Conservation (phyloP, 2,113 vertebrate species). For the Zapornia atra region DNA sequence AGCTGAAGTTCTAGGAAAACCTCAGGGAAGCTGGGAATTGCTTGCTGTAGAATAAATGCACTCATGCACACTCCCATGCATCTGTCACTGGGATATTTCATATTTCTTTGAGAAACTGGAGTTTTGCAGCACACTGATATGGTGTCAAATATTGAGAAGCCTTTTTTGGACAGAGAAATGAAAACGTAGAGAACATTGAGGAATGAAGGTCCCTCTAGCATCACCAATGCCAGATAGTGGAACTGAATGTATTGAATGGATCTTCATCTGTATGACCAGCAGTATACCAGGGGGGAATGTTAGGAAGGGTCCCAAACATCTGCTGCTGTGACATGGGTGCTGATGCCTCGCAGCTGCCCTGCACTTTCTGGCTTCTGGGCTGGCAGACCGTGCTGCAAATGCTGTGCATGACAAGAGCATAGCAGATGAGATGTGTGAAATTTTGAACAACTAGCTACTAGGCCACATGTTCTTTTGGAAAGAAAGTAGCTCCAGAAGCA, state of each 20-base stretch:
- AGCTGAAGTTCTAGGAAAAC: not conserved
- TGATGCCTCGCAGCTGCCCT: not conserved
- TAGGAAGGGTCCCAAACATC: not conserved
- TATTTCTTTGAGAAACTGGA: not conserved
- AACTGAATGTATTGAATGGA: not conserved
- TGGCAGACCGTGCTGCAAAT: accelerated
- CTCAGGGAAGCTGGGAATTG: not conserved
- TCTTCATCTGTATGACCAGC: not conserved
- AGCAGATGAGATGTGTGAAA: not conserved
- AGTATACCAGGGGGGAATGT: not conserved
- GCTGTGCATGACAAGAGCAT: not conserved
- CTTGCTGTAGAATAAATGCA: not conserved
- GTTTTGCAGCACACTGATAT: not conserved
- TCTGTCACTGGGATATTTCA: not conserved
- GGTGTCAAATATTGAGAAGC: not conserved
- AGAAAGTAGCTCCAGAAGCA: not conserved
- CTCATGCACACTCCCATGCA: not conserved
- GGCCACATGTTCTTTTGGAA: not conserved
- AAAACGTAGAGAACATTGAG: not conserved
- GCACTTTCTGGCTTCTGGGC: not conserved
- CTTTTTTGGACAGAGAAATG: not conserved
- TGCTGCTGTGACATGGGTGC: accelerated
- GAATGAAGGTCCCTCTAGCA: not conserved
- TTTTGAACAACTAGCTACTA: not conserved
- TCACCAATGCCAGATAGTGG: not conserved